These are phyloP conservation scores for Atractosteus spatula DNA, from an alignment of 2,113 vertebrate species.

Conservation along the genomic window DNA sequence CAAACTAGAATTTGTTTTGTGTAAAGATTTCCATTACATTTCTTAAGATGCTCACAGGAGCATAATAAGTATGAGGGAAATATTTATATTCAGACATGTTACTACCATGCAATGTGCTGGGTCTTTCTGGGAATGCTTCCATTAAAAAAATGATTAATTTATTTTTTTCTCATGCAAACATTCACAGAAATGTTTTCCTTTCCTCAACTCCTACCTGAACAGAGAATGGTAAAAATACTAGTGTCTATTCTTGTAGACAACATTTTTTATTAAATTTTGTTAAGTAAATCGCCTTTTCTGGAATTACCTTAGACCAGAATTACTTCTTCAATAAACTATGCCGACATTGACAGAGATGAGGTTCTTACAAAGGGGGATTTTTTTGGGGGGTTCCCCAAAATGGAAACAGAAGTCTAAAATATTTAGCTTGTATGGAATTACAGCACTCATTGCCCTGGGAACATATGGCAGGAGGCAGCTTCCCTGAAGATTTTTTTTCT, in stretches of 20 bases:
- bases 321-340: conserved; percentile 9
- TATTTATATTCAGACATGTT: too few relatives aligned
- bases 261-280: neutral
- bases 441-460: conserved; percentile 21
- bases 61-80: too few relatives aligned
- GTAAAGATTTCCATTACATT: too few relatives aligned
- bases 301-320: neutral
- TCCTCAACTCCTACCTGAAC: neutral
- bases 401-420: conserved; percentile 36
- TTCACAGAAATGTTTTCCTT: neutral
- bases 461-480: conserved; percentile 9
- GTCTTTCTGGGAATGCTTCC: too few relatives aligned
- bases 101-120: too few relatives aligned
- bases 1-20: too few relatives aligned
- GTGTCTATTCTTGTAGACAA: neutral
- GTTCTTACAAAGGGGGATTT: conserved; percentile 50
- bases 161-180: too few relatives aligned
- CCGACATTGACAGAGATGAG: conserved; percentile 8
- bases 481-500: conserved; percentile 14
- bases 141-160: too few relatives aligned
- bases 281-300: too few relatives aligned
- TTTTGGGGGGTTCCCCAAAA: conserved; percentile 33
- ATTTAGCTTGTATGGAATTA: conserved; percentile 58
- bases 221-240: neutral
- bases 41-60: too few relatives aligned